Conservation (phyloP, 64 coral and sea anemone genomes). For the Porites lutea region DNA sequence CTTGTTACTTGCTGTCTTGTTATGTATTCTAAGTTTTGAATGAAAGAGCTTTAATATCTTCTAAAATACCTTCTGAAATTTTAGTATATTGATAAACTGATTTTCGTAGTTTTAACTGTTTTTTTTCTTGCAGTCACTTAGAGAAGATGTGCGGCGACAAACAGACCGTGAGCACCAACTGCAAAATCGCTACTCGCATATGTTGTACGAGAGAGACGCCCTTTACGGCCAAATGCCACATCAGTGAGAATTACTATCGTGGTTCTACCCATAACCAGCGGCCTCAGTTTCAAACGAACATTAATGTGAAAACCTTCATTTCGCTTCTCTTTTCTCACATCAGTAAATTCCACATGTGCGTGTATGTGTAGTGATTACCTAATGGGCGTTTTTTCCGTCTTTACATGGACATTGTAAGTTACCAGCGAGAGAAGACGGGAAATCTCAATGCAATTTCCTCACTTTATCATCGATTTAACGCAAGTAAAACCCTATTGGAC, state of each 20-base stretch:
- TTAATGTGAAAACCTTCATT: no score
- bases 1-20: no score
- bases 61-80: neutral
- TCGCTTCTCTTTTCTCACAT: neutral
- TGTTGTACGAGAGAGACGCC: slow-evolving; percentile 69
- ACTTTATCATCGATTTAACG: no score
- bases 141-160: slow-evolving; percentile 77
- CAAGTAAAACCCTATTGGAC: no score
- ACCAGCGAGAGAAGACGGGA: neutral
- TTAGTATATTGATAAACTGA: no score
- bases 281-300: no score
- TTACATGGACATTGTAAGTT: no score
- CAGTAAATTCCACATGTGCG: neutral
- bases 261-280: no score
- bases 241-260: neutral
- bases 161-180: slow-evolving; percentile 80
- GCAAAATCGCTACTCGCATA: slow-evolving; percentile 48
- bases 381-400: neutral
- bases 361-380: neutral
- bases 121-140: slow-evolving; percentile 47
- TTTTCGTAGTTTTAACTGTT: neutral
- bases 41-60: neutral
- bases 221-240: neutral
- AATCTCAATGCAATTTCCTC: no score
- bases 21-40: no score